Percentiles rank a stretch among this genome's conserved stretches.
Evolutionary conservation across 2,797 vertebrate genomes (phyloP).

Genomic region (Thaleichthys pacificus): DNA sequence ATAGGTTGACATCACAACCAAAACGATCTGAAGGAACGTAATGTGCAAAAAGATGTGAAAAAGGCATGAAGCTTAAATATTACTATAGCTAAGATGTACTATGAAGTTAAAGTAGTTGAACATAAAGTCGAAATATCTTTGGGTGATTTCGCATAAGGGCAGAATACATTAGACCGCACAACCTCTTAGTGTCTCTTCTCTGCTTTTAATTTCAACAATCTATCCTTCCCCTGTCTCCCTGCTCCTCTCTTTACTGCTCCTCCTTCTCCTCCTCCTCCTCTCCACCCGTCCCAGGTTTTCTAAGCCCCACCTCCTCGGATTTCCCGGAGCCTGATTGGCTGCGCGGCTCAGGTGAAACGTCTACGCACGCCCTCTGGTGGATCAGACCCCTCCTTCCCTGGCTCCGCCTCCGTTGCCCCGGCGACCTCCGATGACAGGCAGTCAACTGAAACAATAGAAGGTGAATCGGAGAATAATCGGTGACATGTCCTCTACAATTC

Average conservation of each 20-base stretch:
- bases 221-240: slow-evolving; percentile 16
- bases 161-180: neutral
- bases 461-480: neutral
- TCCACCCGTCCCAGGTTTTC: slow-evolving; percentile 30
- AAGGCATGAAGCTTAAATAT: slow-evolving; percentile 8
- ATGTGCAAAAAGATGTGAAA: slow-evolving; percentile 29
- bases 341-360: slow-evolving; percentile 74
- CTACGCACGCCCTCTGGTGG: slow-evolving; percentile 70
- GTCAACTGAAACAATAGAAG: slow-evolving; percentile 52
- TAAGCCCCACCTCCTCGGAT: slow-evolving; percentile 27
- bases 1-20: neutral
- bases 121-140: slow-evolving; percentile 43
- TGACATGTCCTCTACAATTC: neutral
- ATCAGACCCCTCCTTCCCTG: slow-evolving; percentile 58
- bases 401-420: slow-evolving; percentile 64
- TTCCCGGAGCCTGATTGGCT: slow-evolving; percentile 29
- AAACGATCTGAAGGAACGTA: neutral
- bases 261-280: slow-evolving; percentile 15
- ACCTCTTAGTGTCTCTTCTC: slow-evolving; percentile 14
- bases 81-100: slow-evolving; percentile 2
- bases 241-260: slow-evolving; percentile 5
- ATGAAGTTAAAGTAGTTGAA: slow-evolving; percentile 10
- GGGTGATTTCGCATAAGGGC: neutral
- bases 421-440: slow-evolving; percentile 65
- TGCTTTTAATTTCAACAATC: neutral